These are phyloP conservation scores for Phoebastria nigripes DNA, from an alignment of 2,797 vertebrate genomes.

Conservation along the genomic window DNA sequence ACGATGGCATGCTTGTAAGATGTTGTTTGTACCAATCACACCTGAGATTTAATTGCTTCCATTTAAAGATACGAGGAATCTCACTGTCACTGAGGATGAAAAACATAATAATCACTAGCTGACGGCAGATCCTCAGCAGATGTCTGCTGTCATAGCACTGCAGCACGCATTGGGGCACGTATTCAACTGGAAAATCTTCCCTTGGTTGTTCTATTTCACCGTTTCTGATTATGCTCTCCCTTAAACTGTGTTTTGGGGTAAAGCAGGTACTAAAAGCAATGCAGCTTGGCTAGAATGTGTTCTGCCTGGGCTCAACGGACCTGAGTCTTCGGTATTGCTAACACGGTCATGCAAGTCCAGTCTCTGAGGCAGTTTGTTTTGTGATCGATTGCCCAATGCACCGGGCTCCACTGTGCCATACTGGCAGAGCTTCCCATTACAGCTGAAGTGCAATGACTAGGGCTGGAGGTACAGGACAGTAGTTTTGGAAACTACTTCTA, in stretches of 20 bases:
- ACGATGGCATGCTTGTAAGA: neutral
- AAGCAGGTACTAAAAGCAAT: neutral
- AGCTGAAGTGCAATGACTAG: neutral
- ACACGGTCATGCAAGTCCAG: rapidly evolving
- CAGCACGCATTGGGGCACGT: neutral
- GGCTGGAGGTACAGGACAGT: neutral
- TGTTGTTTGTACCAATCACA: neutral
- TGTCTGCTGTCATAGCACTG: neutral
- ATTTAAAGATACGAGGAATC: neutral
- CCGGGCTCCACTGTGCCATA: rapidly evolving
- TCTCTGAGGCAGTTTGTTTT: neutral
- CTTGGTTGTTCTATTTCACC: neutral
- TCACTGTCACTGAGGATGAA: neutral
- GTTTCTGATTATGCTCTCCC: neutral
- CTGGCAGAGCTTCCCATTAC: neutral
- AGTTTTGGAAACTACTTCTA: neutral
- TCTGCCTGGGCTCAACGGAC: neutral
- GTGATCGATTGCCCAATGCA: rapidly evolving
- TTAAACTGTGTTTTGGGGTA: neutral
- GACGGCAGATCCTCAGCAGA: neutral
- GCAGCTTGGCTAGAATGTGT: neutral
- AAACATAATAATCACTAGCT: neutral
- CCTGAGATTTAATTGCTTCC: slow-evolving; percentile 18
- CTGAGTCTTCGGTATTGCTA: neutral
- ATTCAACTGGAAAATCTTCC: neutral